phyloP scores from a whole-genome alignment of 2,797 vertebrate species.

The Decapterus maruadsi region DNA sequence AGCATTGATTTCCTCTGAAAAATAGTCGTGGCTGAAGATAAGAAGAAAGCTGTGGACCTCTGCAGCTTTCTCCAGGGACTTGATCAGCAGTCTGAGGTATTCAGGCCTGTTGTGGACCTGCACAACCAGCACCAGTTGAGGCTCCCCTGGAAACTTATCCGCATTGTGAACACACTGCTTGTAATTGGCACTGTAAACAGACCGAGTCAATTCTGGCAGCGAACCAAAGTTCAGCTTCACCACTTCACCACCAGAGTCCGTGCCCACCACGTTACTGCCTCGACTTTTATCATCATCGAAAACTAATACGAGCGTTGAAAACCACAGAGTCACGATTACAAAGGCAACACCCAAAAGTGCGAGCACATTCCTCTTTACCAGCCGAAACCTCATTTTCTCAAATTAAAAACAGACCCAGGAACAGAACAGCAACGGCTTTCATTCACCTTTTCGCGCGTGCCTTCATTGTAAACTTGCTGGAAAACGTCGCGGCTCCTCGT shows the following conservation, averaged over 20 bases:
- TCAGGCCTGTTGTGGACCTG: slow-evolving; percentile 87
- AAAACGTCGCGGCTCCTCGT: slow-evolving; percentile 10
- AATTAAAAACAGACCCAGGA: background rate
- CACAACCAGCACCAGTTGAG: slow-evolving; percentile 83
- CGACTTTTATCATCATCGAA: background rate
- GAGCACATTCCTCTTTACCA: slow-evolving; percentile 78
- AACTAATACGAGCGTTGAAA: slow-evolving; percentile 61
- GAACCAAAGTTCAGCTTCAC: slow-evolving; percentile 70
- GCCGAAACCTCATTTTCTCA: slow-evolving; percentile 82
- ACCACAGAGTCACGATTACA: slow-evolving; percentile 66
- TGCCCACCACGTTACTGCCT: rapidly evolving
- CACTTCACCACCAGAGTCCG: slow-evolving; percentile 13
- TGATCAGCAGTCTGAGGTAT: slow-evolving; percentile 84
- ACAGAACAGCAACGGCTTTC: background rate
- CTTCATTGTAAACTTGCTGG: slow-evolving; percentile 22
- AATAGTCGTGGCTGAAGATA: slow-evolving; percentile 87
- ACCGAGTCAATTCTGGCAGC: slow-evolving; percentile 62
- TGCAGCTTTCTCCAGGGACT: slow-evolving; percentile 78
- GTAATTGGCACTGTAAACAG: slow-evolving; percentile 81
- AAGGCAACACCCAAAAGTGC: slow-evolving; percentile 67
- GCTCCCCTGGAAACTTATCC: slow-evolving; percentile 76
- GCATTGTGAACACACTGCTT: slow-evolving; percentile 80
- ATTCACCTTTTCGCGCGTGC: slow-evolving; percentile 50
- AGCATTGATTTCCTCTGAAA: slow-evolving; percentile 82
- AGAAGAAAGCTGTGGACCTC: slow-evolving; percentile 81